Base-by-base conservation (phyloP, 1,140 invertebrate species). In the Carcinoscorpius rotundicauda region DNA sequence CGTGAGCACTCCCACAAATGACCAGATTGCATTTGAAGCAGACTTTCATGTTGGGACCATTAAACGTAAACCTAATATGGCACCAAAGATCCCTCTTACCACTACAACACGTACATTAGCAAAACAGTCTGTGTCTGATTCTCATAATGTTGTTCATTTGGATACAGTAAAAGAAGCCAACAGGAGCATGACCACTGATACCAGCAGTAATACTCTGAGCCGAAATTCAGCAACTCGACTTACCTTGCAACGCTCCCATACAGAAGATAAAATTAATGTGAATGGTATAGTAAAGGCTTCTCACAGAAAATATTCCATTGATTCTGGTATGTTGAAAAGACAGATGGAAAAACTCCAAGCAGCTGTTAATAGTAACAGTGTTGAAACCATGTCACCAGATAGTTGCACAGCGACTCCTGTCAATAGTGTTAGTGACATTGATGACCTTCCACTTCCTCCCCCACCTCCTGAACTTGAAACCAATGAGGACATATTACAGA, bases 91-190 rank as follows among this genome's bases (percentile, higher is more conserved):
- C 10, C 91, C 91, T 0, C 74, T 95, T 58, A 94, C 91, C 5
- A 89, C 87, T 64, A 93, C 91, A 72, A 93, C 91, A 1, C 80
- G 91, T n/a, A 89, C 90, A 70, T 71, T 72, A 65, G 74, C 64
- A 59, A 71, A 71, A 58, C 70, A 68, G 51, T 67, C 71, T 29
- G 71, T 69, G 49, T 11, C 57, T 51, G 50, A 49, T 61, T 62
- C 4, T 61, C 5, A 51, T n/a, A n/a, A 68, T 52, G 52, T 57
- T 51, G 52, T 63, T 6, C 63, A 50, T 61, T 64, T 53, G 52
- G 56, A n/a, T 11, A 64, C 63, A 10, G 29, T 29, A 29, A 29
- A 29, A 29, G 29, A 29, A 29, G 64, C 59, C 29, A 69, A 52
- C 52, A 64, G 60, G 29, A 29, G 29, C 29, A 29, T 29, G 29